Evolutionary conservation across 2,888 invertebrate genomes (phyloP), one percentile per base, ranked within the genome.

Genomic region (Ophion ventricosus): DNA sequence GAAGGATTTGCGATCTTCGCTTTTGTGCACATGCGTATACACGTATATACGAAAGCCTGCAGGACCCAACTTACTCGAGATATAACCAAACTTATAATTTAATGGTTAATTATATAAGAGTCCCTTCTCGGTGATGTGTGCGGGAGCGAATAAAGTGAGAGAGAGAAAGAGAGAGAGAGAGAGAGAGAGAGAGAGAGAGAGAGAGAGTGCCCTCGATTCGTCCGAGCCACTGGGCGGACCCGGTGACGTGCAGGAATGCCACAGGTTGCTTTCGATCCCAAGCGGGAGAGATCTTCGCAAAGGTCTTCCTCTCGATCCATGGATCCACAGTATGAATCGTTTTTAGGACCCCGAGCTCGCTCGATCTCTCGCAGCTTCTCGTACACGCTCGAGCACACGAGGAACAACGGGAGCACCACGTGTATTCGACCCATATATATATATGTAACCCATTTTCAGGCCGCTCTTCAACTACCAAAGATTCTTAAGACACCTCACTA

Each of bases 51-150:
- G 40, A 70, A 66, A 70, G 79, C 59, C 75, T 35, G 49, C 70
- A 63, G 82, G 82, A 70, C 69, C 76, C 63, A 83, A 85, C 67
- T 84, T 86, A 87, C 85, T 90, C 92, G 92, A 93, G 84, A 75
- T 82, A 80, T 92, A 92, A 91, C 92, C 92, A 90, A 93, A 93
- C 92, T 93, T 93, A 92, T 93, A 93, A 93, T 93, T 93, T 93
- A 93, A 92, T 92, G 92, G 91, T 93, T 93, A 93, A 93, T 93
- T 93, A 93, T 92, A 93, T 92, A 92, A 93, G 92, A 91, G 92
- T 90, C 76, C 89, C 90, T 89, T 90, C 90, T 56, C 56, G 72
- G 56, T 76, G 79, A 74, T 82, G 73, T 73, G 66, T 66, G 79
- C 82, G 72, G 82, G 84, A 84, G 84, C 82, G 79, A 61, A 72